A percentile compares a stretch with the other conserved stretches of the same genome.
These are phyloP conservation scores for Drosophila kanekoi DNA, from an alignment of 2,888 invertebrate genomes.

Conservation along the genomic window DNA sequence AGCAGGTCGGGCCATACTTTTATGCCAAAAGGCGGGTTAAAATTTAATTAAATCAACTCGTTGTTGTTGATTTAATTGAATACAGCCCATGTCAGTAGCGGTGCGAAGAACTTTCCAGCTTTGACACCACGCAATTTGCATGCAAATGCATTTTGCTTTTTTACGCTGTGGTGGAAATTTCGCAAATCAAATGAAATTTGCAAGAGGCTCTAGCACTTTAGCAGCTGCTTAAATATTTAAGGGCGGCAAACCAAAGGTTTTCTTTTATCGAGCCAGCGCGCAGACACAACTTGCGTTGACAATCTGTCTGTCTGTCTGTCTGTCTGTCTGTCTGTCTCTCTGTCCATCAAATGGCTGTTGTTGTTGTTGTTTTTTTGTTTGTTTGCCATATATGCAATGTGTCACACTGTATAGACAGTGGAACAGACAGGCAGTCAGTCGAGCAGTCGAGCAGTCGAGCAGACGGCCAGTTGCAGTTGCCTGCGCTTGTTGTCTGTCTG, in stretches of 20 bases:
- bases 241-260: conserved; percentile 15
- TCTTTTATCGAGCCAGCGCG: conserved; percentile 5
- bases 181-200: conserved; percentile 5
- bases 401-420: conserved; percentile 29
- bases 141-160: conserved; percentile 40
- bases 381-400: conserved; percentile 37
- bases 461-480: conserved; percentile 28
- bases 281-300: conserved; percentile 34
- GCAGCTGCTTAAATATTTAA: conserved; percentile 42
- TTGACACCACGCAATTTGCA: conserved; percentile 47
- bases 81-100: conserved; percentile 9
- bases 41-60: conserved; percentile 73
- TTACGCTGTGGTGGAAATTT: not conserved
- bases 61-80: conserved; percentile 73
- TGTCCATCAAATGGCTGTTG: conserved; percentile 26
- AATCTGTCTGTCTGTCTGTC: conserved; percentile 9
- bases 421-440: conserved; percentile 10
- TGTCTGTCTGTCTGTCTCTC: conserved; percentile 7
- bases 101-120: conserved; percentile 16
- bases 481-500: conserved; percentile 36
- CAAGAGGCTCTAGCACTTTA: conserved; percentile 7
- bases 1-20: conserved; percentile 19
- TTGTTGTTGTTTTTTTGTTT: conserved; percentile 17
- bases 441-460: not conserved
- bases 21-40: conserved; percentile 30